Evolutionary conservation across 92 coral and sea anemone species (phyloP), one percentile per base, ranked within the genome.

Genomic region (Epizoanthus stellaris): DNA sequence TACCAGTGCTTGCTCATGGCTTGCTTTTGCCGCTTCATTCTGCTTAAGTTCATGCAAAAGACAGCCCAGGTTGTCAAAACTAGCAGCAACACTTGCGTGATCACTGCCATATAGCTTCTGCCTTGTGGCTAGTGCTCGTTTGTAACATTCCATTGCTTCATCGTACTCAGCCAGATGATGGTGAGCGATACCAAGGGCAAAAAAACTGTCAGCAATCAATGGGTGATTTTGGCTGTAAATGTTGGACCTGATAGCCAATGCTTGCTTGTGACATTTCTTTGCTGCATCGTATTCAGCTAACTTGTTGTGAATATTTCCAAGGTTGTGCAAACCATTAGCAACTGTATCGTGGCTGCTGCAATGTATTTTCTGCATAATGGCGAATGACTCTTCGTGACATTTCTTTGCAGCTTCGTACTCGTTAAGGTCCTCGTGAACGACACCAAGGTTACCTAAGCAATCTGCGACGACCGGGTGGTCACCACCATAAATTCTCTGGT

Each of bases 221-320:
- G 85, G 87, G 47, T 88, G 88, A 43, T 67, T 67, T 76, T 75
- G 79, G 15, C 88, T 87, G 76, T 76, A 88, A 69, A 88, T 88
- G 67, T 75, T 86, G 1, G 40, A 4, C 23, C 80, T 80, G 73
- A 84, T 73, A 7, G 57, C 62, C 71, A 81, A 77, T 36, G 90
- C 87, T 49, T 81, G 75, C 34, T 82, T 64, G 12, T 80, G 82
- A 57, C 70, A 66, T 11, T 60, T 73, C 63, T 74, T 79, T n/a
- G 83, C 90, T 34, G 77, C 82, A 19, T 45, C 69, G 72, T 80
- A 81, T 36, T 63, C 82, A 30, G 76, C 74, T 38, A 74, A 77
- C 45, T 72, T 7, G n/a, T 40, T 65, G 65, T 75, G 70, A 19
- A 67, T 65, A 19, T 70, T 70, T 53, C 90, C 90, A 40, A 87